These are phyloP conservation scores for Desoria tigrina DNA, from an alignment of 2,888 invertebrate species.

Conservation along the genomic window DNA sequence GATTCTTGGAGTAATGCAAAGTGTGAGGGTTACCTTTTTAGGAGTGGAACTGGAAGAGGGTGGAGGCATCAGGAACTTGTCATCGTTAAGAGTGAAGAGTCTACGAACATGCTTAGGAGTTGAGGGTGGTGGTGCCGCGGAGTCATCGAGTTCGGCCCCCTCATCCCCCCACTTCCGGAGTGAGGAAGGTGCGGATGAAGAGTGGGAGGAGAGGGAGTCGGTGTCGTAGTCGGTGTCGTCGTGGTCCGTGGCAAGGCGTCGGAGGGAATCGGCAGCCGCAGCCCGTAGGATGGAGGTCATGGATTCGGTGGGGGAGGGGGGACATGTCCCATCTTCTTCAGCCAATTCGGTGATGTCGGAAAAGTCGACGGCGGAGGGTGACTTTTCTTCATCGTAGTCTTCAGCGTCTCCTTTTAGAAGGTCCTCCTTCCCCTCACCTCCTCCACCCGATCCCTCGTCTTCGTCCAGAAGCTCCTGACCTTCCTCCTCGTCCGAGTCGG, in stretches of 20 bases:
- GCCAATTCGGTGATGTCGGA: constrained; percentile 92
- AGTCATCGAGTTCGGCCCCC: background rate
- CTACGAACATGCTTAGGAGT: constrained; percentile 50
- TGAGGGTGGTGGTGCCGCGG: too few species aligned
- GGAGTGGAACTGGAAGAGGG: constrained; percentile 57
- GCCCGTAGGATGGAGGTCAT: background rate
- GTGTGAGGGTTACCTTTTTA: too few species aligned
- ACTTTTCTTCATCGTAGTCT: constrained; percentile 60
- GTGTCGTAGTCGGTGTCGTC: constrained; percentile 59
- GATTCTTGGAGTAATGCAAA: too few species aligned
- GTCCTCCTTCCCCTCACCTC: background rate
- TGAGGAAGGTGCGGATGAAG: constrained; percentile 3
- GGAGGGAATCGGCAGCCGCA: background rate
- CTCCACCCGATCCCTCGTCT: background rate
- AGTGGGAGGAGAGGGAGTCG: too few species aligned
- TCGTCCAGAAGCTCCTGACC: too few species aligned
- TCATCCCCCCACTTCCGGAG: too few species aligned
- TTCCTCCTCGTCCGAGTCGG: constrained; percentile 1
- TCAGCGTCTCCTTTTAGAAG: constrained; percentile 23
- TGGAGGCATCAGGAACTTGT: constrained; percentile 82
- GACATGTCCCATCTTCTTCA: constrained; percentile 70
- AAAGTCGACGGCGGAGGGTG: constrained; percentile 82
- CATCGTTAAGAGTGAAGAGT: constrained; percentile 57
- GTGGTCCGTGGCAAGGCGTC: constrained; percentile 9
- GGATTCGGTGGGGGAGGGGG: too few species aligned